Conservation (phyloP, 2,113 vertebrate species). For the Cyrtonyx montezumae region DNA sequence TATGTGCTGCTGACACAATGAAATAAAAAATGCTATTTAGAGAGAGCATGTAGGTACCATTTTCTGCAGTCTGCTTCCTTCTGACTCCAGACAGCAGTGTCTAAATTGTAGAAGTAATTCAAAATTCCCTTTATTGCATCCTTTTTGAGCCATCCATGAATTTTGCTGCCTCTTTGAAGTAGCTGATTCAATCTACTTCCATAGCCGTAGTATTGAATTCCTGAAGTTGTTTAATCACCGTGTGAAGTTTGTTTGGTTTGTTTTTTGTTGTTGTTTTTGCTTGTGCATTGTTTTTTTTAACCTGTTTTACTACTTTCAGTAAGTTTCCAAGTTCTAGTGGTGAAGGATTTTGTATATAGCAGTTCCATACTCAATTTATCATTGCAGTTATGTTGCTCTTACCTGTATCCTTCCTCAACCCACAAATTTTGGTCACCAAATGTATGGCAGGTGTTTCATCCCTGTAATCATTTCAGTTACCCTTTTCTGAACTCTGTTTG, state of each 20-base stretch:
- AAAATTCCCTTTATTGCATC: neutral
- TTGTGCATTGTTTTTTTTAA: neutral
- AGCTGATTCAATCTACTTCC: neutral
- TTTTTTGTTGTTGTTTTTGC: neutral
- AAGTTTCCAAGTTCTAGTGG: neutral
- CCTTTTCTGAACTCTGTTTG: neutral
- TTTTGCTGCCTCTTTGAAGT: neutral
- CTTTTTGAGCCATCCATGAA: neutral
- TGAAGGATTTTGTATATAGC: neutral
- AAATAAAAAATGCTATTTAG: neutral
- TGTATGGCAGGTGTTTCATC: neutral
- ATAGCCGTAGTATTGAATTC: neutral
- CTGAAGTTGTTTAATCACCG: neutral
- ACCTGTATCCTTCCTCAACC: neutral
- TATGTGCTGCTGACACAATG: neutral
- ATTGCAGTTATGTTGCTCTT: neutral
- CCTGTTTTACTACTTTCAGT: neutral
- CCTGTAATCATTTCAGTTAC: neutral
- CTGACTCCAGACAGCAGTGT: neutral
- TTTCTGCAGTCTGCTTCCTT: neutral
- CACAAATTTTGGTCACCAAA: neutral
- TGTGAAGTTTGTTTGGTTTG: neutral
- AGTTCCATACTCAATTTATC: no score
- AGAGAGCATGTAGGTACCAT: neutral
- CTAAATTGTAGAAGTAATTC: neutral